Evolutionary conservation across 1,140 invertebrate species (phyloP).

Genomic region (Drosophila melanogaster): DNA sequence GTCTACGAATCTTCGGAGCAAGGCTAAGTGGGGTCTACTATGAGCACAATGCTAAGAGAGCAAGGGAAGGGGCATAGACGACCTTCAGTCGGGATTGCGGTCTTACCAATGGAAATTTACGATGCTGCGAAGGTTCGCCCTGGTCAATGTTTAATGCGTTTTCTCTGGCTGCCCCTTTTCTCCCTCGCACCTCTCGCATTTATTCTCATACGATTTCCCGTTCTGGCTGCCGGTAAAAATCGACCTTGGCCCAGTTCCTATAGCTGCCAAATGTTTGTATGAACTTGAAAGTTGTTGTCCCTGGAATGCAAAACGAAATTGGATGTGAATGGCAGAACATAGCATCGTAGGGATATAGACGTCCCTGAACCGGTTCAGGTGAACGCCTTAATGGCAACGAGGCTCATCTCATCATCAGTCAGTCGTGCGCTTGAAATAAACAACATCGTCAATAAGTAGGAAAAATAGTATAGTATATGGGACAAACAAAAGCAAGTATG

Average conservation of each 20-base stretch:
- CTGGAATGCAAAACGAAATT: slow-evolving; percentile 39
- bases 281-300: slow-evolving; percentile 81
- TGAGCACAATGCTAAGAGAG: slow-evolving; percentile 13
- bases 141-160: slow-evolving; percentile 1
- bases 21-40: slow-evolving; percentile 11
- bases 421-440: slow-evolving; percentile 31
- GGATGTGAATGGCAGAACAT: slow-evolving; percentile 7
- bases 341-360: slow-evolving; percentile 21
- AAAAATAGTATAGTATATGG: slow-evolving; percentile 36
- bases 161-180: slow-evolving; percentile 9
- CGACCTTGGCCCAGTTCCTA: slow-evolving; percentile 78
- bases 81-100: slow-evolving; percentile 26
- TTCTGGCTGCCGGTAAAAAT: slow-evolving; percentile 39
- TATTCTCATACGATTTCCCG: slow-evolving; percentile 37
- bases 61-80: not conserved
- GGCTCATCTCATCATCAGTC: slow-evolving; percentile 42
- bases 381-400: slow-evolving; percentile 48
- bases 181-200: slow-evolving; percentile 22
- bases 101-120: slow-evolving; percentile 54
- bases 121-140: slow-evolving; percentile 40
- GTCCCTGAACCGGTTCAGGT: slow-evolving; percentile 77
- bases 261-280: slow-evolving; percentile 65
- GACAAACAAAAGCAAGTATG: slow-evolving; percentile 47
- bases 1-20: slow-evolving; percentile 30
- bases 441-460: slow-evolving; percentile 46